A percentile compares a stretch with the other conserved stretches of the same genome.
Evolutionary conservation across 1,140 invertebrate species (phyloP).

Genomic region (Octopus sinensis): DNA sequence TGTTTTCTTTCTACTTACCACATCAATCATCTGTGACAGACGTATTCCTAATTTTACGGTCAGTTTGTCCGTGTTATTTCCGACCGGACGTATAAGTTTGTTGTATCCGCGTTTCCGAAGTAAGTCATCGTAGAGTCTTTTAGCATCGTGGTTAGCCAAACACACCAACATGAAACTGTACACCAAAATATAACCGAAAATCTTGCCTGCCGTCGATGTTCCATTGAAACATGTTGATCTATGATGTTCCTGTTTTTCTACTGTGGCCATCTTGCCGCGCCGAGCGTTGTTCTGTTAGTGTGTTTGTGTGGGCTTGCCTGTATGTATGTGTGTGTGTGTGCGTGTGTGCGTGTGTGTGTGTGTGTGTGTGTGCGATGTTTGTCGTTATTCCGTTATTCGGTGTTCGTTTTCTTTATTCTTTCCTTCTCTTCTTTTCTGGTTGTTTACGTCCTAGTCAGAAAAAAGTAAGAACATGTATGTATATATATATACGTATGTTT

Average conservation of each 20-base stretch:
- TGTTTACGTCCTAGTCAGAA: neutral
- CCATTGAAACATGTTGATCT: too few species aligned
- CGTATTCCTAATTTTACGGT: slow-evolving; percentile 87
- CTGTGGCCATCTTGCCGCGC: too few species aligned
- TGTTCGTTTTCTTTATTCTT: too few species aligned
- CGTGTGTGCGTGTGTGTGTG: neutral
- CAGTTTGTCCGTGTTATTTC: slow-evolving; percentile 86
- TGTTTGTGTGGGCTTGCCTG: neutral
- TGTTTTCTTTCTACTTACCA: slow-evolving; percentile 71
- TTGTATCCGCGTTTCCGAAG: slow-evolving; percentile 85
- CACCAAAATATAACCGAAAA: slow-evolving; percentile 11
- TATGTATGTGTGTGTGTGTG: neutral
- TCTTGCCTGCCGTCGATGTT: neutral
- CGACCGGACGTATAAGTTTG: slow-evolving; percentile 87
- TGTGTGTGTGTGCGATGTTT: neutral
- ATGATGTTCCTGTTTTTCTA: too few species aligned
- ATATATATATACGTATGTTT: neutral
- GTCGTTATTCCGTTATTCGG: too few species aligned
- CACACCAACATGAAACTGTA: slow-evolving; percentile 17
- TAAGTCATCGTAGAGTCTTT: slow-evolving; percentile 69
- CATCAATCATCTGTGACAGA: slow-evolving; percentile 92
- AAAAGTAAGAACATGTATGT: neutral
- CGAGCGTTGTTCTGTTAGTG: neutral
- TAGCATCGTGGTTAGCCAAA: slow-evolving; percentile 50
- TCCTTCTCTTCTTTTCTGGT: too few species aligned